Conservation (phyloP, 1,140 invertebrate genomes). For the Caenorhabditis tropicalis region DNA sequence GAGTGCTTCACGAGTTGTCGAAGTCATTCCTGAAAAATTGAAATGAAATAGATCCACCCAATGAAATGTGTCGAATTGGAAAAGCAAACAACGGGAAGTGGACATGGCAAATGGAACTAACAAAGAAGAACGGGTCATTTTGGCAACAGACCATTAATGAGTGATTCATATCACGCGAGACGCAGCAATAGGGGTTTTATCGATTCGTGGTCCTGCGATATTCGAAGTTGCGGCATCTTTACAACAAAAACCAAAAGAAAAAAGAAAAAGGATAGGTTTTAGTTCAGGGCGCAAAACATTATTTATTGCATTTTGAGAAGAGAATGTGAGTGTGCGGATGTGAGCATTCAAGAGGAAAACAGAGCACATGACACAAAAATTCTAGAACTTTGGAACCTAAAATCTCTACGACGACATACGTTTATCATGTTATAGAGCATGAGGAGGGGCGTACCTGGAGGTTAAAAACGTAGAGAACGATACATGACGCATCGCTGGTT, state of each 20-base stretch:
- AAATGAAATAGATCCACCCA: not conserved
- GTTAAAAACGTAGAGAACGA: conserved; percentile 24
- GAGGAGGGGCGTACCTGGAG: not conserved
- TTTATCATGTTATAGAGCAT: not conserved
- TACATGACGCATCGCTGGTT: conserved; percentile 41
- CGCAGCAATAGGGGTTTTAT: not conserved
- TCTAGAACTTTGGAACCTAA: not conserved
- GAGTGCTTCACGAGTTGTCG: not conserved
- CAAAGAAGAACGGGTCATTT: not conserved
- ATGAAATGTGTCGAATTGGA: not conserved
- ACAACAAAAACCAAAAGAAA: not conserved
- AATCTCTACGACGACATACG: not conserved
- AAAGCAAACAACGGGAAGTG: conserved; percentile 28
- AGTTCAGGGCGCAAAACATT: not conserved
- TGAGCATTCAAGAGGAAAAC: conserved; percentile 26
- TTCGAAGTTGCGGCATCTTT: not conserved
- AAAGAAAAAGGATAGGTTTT: not conserved
- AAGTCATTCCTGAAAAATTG: not conserved
- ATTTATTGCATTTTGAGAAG: conserved; percentile 18
- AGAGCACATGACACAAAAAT: not conserved
- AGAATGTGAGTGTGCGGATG: not conserved
- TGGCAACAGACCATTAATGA: not conserved
- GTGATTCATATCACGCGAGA: not conserved
- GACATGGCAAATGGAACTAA: not conserved
- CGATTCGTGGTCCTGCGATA: not conserved